These are phyloP conservation scores for Tetragonula clypearis DNA, from an alignment of 1,140 invertebrate species.

Conservation along the genomic window DNA sequence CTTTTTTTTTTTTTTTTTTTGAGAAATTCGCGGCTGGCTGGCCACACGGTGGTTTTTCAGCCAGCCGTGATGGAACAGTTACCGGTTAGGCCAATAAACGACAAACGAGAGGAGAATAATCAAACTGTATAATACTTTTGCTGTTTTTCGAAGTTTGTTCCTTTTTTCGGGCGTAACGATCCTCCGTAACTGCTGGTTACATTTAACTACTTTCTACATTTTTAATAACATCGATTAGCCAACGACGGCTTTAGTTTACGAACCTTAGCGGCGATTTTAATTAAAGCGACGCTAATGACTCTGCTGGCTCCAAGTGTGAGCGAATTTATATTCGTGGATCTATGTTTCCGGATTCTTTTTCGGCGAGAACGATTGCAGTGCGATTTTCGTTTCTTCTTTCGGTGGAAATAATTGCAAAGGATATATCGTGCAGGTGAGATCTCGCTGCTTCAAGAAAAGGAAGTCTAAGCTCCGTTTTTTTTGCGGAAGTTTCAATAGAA, in stretches of 20 bases:
- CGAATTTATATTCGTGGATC: not conserved
- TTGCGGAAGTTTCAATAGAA: no score
- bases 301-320: not conserved
- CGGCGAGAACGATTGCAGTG: not conserved
- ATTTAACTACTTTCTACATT: not conserved
- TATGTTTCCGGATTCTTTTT: not conserved
- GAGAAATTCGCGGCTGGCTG: slow-evolving; percentile 58
- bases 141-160: not conserved
- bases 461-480: no score
- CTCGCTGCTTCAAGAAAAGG: no score
- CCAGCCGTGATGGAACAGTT: slow-evolving; percentile 53
- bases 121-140: not conserved
- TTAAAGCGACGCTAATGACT: not conserved
- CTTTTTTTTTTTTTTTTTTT: not conserved
- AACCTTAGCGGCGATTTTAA: not conserved
- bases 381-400: not conserved
- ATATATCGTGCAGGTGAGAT: no score
- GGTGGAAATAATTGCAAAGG: not conserved
- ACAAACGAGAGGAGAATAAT: slow-evolving; percentile 57
- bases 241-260: not conserved
- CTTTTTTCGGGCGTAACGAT: no score
- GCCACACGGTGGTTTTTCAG: slow-evolving; percentile 34
- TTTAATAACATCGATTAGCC: not conserved
- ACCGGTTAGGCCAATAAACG: slow-evolving; percentile 52
- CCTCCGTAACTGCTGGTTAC: no score